Conservation (phyloP, 2,113 vertebrate species). For the Chaetorhynchus papuensis region DNA sequence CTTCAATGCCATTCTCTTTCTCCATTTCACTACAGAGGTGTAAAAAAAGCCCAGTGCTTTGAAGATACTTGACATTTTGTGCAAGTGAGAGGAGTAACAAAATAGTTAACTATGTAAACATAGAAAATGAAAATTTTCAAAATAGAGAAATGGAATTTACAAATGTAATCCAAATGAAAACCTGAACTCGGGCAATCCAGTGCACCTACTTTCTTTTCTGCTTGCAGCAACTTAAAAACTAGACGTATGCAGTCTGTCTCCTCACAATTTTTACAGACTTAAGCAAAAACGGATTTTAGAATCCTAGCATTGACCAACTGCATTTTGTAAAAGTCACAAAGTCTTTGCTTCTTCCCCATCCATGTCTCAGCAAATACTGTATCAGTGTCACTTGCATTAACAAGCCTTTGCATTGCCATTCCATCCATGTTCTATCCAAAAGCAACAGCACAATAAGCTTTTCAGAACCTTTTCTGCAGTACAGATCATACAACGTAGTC, state of each 20-base stretch:
- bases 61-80: background rate
- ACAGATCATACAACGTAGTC: background rate
- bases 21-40: background rate
- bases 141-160: background rate
- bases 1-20: background rate
- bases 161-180: background rate
- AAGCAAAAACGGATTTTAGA: background rate
- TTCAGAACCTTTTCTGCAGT: background rate
- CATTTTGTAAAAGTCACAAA: background rate
- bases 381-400: background rate
- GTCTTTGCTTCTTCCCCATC: background rate
- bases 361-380: background rate
- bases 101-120: background rate
- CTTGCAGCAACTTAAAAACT: background rate
- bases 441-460: background rate
- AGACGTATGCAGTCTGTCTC: background rate
- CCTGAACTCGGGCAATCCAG: background rate
- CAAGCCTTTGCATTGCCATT: background rate
- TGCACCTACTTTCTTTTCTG: background rate
- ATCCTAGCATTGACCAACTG: background rate
- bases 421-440: background rate
- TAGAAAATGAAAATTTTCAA: background rate
- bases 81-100: background rate
- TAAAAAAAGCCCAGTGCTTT: background rate
- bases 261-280: background rate